Evolutionary conservation across 2,113 vertebrate species (phyloP).

Genomic region (Cottus gobio): DNA sequence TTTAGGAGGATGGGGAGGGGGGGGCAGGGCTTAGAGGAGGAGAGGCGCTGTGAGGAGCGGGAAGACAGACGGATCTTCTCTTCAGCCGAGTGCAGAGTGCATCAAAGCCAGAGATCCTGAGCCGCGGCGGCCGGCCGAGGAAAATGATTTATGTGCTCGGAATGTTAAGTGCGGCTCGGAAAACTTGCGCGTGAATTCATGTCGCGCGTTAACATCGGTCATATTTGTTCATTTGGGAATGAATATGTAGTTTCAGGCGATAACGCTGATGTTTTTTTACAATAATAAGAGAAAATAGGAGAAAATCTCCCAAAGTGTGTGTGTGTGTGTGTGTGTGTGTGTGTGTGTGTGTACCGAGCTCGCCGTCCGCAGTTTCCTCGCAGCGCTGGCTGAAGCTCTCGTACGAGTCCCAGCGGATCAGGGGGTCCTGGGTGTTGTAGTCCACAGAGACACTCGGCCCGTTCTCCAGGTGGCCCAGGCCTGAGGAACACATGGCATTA

Average conservation of each 20-base stretch:
- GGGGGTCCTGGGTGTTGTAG: conserved; percentile 93
- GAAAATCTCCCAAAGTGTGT: not conserved
- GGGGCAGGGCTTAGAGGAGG: not conserved
- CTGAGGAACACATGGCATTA: conserved; percentile 70
- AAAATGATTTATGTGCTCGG: not conserved
- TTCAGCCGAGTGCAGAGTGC: not conserved
- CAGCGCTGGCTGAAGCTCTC: conserved; percentile 88
- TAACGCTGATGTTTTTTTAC: not conserved
- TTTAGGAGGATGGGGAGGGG: not conserved
- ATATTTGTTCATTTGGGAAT: not conserved
- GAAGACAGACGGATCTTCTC: not conserved
- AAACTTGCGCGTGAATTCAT: not conserved
- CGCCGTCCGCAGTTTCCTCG: conserved; percentile 85
- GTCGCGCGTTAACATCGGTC: not conserved
- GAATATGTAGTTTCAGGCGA: not conserved
- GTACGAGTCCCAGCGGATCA: conserved; percentile 97
- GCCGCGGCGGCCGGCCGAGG: not conserved
- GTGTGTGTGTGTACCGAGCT: conserved; percentile 57
- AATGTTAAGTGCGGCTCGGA: not conserved
- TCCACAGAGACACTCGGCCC: conserved; percentile 95
- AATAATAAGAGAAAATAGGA: too few species aligned
- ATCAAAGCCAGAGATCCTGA: not conserved
- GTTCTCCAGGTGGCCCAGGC: conserved; percentile 94
- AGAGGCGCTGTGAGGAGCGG: not conserved
- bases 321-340: not conserved